Evolutionary conservation across 2,113 vertebrate genomes (phyloP).

Genomic region (Tyto alba): DNA sequence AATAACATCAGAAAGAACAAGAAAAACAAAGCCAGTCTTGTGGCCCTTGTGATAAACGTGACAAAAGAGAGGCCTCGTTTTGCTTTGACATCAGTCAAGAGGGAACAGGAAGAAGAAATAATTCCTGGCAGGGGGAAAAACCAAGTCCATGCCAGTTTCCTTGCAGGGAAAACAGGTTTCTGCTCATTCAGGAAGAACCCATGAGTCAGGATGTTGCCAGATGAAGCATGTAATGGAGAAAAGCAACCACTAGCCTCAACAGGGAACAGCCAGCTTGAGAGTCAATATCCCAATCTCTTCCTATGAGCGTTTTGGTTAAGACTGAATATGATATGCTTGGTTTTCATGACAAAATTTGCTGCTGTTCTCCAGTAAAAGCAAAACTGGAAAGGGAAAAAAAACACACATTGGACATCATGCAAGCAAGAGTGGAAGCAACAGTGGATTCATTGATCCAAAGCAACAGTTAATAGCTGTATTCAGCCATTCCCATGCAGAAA

Average conservation of each 20-base stretch:
- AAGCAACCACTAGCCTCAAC: not conserved
- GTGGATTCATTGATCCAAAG: not conserved
- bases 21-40: not conserved
- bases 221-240: not conserved
- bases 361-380: not conserved
- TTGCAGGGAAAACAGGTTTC: not conserved
- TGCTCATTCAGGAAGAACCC: not conserved
- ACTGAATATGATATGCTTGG: not conserved
- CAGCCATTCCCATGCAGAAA: not conserved
- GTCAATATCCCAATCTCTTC: not conserved
- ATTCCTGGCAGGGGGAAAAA: no score
- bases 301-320: not conserved
- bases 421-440: not conserved
- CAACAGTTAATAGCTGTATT: not conserved
- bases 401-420: not conserved
- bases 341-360: not conserved
- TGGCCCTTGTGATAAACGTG: not conserved
- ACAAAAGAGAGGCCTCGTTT: not conserved
- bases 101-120: not conserved
- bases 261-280: not conserved
- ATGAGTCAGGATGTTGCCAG: not conserved
- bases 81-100: not conserved
- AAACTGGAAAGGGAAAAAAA: not conserved
- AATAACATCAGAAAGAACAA: not conserved
- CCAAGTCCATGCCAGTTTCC: not conserved